Percentiles rank a stretch among this genome's conserved stretches.
Evolutionary conservation across 2,113 vertebrate species (phyloP).

Genomic region (Grus americana): DNA sequence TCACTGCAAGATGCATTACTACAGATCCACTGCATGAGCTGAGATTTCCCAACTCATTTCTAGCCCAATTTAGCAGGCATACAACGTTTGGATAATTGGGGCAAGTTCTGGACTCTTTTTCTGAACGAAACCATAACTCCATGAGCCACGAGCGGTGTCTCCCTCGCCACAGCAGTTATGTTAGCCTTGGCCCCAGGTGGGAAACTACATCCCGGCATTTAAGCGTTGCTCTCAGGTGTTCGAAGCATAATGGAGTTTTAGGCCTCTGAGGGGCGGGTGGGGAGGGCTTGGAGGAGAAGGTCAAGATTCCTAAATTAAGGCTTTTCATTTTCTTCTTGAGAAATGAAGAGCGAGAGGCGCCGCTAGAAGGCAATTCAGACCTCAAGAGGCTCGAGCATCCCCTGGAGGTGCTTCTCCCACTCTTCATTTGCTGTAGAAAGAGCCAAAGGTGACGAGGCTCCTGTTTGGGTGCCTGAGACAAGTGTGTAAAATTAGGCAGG

Average conservation of each 20-base stretch:
- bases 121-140: fast-evolving
- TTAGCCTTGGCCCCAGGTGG: not conserved
- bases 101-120: not conserved
- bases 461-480: not conserved
- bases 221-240: not conserved
- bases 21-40: not conserved
- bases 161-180: fast-evolving
- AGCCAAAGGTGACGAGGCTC: not conserved
- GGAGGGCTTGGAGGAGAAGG: not conserved
- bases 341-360: not conserved
- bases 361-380: not conserved
- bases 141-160: not conserved
- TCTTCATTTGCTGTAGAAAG: not conserved
- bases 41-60: constrained; percentile 12
- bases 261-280: not conserved
- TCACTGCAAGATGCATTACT: constrained; percentile 1
- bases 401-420: not conserved
- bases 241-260: not conserved
- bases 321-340: constrained; percentile 2
- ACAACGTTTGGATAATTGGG: not conserved
- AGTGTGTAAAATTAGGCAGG: not conserved
- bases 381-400: not conserved
- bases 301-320: not conserved
- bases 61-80: not conserved
- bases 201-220: not conserved